These are phyloP conservation scores for Neogale vison DNA, from an alignment of 2,113 vertebrate genomes.

Conservation along the genomic window DNA sequence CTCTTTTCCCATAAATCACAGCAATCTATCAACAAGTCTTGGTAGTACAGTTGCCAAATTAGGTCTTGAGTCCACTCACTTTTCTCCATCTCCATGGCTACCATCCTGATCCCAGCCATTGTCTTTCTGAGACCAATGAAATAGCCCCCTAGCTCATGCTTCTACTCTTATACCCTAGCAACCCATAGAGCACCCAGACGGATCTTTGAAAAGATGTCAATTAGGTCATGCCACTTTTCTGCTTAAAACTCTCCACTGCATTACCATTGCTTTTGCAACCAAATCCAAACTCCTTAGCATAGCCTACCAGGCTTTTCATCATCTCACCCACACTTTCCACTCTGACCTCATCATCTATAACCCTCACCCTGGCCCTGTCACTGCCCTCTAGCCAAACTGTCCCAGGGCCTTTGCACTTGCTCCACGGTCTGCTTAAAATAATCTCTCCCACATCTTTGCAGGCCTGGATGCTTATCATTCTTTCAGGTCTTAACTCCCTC, in stretches of 20 bases:
- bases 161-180: background rate
- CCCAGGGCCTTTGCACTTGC: background rate
- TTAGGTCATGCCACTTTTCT: background rate
- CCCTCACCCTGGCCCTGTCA: background rate
- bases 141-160: background rate
- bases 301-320: background rate
- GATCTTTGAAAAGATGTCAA: background rate
- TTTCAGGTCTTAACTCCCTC: background rate
- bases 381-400: background rate
- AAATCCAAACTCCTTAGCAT: background rate
- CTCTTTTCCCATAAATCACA: background rate
- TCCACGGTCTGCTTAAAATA: background rate
- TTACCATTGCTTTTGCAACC: background rate
- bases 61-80: background rate
- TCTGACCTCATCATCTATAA: background rate
- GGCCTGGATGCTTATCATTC: background rate
- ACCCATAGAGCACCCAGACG: background rate
- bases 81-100: background rate
- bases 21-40: background rate
- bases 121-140: background rate
- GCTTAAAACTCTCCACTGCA: background rate
- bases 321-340: background rate
- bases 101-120: background rate
- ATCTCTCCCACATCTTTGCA: background rate
- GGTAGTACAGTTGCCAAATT: background rate